A percentile compares a stretch with the other conserved stretches of the same genome.
Evolutionary conservation across 2,113 vertebrate species (phyloP).

Genomic region (Oenanthe melanoleuca): DNA sequence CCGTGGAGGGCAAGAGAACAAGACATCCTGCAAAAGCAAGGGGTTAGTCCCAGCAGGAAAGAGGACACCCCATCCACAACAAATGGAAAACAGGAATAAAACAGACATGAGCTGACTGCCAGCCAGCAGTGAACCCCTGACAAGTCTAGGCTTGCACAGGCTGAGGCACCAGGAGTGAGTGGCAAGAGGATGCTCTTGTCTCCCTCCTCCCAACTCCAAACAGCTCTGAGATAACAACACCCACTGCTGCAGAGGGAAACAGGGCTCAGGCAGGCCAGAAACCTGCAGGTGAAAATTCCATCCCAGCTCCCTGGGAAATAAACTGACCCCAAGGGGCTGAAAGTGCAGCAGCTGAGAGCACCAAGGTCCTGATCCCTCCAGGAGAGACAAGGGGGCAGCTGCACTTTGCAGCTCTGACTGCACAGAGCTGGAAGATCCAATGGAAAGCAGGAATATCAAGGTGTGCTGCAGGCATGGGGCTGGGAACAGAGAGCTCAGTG

Average conservation of each 20-base stretch:
- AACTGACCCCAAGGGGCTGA: neutral
- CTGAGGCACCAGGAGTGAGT: neutral
- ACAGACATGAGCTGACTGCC: neutral
- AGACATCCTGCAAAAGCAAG: neutral
- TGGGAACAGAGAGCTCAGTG: neutral
- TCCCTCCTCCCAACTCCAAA: neutral
- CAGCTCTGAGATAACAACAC: neutral
- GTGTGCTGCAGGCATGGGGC: neutral
- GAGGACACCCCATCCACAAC: neutral
- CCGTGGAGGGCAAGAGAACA: fast-evolving
- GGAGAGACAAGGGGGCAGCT: neutral
- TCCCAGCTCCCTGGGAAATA: neutral
- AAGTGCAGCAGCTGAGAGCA: neutral
- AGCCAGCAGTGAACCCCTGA: neutral
- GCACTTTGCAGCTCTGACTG: neutral
- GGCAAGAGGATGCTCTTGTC: neutral
- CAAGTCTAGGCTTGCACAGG: neutral
- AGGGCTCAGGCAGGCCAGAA: neutral
- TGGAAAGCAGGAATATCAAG: neutral
- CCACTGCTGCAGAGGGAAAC: neutral
- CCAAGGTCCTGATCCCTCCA: fast-evolving
- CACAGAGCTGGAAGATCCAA: neutral
- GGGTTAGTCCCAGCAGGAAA: neutral
- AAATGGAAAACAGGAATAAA: neutral
- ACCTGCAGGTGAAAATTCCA: neutral